Evolutionary conservation across 2,113 vertebrate species (phyloP).

Genomic region (Bombycilla garrulus): DNA sequence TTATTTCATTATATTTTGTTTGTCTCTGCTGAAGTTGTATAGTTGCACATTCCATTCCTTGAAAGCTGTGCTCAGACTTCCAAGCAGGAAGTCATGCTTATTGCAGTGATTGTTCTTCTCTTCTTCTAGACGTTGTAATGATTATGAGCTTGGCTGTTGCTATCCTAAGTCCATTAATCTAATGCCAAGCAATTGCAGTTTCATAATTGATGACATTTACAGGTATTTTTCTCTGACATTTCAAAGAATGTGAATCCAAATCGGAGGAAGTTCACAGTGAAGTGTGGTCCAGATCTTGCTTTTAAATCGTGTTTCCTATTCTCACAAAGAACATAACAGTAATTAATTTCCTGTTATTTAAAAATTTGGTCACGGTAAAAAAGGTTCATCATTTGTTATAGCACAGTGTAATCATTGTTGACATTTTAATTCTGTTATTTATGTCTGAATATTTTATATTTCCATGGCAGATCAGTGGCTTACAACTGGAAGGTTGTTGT

Average conservation of each 20-base stretch:
- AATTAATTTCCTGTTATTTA: slow-evolving; percentile 49
- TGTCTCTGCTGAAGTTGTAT: background rate
- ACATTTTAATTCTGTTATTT: background rate
- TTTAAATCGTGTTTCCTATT: slow-evolving; percentile 28
- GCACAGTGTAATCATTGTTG: background rate
- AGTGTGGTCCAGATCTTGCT: background rate
- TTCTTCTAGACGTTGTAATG: background rate
- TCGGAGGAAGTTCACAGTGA: background rate
- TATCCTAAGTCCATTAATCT: slow-evolving; percentile 36
- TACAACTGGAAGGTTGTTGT: slow-evolving; percentile 91
- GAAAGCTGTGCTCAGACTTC: slow-evolving; percentile 1
- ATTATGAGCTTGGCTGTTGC: slow-evolving; percentile 7
- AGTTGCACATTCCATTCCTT: background rate
- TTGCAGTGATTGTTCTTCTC: slow-evolving; percentile 21
- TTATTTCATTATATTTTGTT: background rate
- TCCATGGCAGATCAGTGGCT: slow-evolving; percentile 83
- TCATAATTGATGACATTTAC: slow-evolving; percentile 22
- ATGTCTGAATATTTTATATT: slow-evolving; percentile 37
- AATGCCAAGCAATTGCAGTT: slow-evolving; percentile 2
- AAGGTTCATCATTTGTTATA: background rate
- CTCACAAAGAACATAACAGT: background rate
- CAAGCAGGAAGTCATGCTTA: background rate
- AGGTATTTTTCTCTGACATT: slow-evolving; percentile 3
- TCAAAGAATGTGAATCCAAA: slow-evolving; percentile 24
- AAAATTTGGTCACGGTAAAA: background rate